Percentiles rank a stretch among this genome's conserved stretches.
These are phyloP conservation scores for Ammodytes marinus DNA, from an alignment of 2,113 vertebrate genomes.

Conservation along the genomic window DNA sequence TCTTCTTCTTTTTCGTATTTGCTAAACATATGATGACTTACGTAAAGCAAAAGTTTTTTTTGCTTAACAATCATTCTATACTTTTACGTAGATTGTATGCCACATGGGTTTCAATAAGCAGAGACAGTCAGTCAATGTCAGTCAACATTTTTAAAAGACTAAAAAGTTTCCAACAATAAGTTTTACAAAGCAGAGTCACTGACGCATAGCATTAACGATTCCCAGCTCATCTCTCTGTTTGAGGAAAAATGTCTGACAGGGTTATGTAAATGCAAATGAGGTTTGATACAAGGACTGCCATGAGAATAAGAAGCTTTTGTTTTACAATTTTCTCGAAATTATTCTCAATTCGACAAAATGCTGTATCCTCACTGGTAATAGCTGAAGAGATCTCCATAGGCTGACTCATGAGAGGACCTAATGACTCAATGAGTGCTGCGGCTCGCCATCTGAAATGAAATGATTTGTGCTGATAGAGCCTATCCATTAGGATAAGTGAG, in stretches of 20 bases:
- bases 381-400: slow-evolving; percentile 71
- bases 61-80: not conserved
- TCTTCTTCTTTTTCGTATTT: no score
- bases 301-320: slow-evolving; percentile 47
- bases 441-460: slow-evolving; percentile 54
- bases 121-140: not conserved
- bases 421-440: slow-evolving; percentile 62
- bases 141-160: not conserved
- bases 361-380: slow-evolving; percentile 62
- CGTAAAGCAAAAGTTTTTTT: not conserved
- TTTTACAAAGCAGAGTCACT: not conserved
- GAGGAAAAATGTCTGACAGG: not conserved
- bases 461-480: slow-evolving; percentile 26
- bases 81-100: not conserved
- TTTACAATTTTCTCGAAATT: slow-evolving; percentile 69
- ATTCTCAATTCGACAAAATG: slow-evolving; percentile 64
- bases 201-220: not conserved
- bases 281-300: slow-evolving; percentile 24
- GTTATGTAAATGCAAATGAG: slow-evolving; percentile 39
- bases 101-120: not conserved
- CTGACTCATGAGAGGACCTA: slow-evolving; percentile 67
- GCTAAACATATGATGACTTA: no score
- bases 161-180: not conserved
- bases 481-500: slow-evolving; percentile 17
- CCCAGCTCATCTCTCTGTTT: not conserved